These are phyloP conservation scores for Malachius bipustulatus DNA, from an alignment of 2,888 invertebrate genomes.

Conservation along the genomic window DNA sequence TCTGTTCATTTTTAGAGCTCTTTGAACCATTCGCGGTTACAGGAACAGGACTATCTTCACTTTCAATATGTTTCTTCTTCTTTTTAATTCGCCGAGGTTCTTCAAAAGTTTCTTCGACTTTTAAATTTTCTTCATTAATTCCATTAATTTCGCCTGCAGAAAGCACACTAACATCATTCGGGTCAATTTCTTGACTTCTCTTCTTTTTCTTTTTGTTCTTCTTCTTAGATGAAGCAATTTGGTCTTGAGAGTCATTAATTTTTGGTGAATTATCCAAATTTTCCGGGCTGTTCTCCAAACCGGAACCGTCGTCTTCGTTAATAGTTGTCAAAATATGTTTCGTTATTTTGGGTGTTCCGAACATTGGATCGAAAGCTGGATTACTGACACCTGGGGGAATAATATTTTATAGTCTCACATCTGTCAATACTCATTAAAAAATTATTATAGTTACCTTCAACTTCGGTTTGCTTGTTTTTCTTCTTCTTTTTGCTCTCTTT, in stretches of 20 bases:
- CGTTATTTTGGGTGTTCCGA: conserved; percentile 18
- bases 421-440: no score
- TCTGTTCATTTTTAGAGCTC: no score
- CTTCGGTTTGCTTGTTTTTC: conserved; percentile 9
- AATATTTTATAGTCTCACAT: no score
- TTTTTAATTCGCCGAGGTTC: no score
- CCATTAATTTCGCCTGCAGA: no score
- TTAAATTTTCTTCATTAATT: no score
- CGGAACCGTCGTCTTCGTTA: conserved; percentile 20
- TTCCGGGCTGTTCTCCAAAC: conserved; percentile 1
- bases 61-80: no score
- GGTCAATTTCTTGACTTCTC: conserved; percentile 12
- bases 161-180: no score
- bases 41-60: no score
- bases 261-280: conserved; percentile 4
- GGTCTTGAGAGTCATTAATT: neutral
- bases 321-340: conserved; percentile 26
- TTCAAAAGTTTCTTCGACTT: no score
- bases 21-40: no score
- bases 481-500: conserved; percentile 2
- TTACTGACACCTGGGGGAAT: conserved; percentile 24
- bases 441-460: no score
- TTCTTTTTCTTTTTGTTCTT: conserved; percentile 10
- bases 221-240: conserved; percentile 8
- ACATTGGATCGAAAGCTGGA: conserved; percentile 29